A percentile compares a stretch with the other conserved stretches of the same genome.
These are phyloP conservation scores for Trachelus tabidus DNA, from an alignment of 2,888 invertebrate genomes.

Conservation along the genomic window DNA sequence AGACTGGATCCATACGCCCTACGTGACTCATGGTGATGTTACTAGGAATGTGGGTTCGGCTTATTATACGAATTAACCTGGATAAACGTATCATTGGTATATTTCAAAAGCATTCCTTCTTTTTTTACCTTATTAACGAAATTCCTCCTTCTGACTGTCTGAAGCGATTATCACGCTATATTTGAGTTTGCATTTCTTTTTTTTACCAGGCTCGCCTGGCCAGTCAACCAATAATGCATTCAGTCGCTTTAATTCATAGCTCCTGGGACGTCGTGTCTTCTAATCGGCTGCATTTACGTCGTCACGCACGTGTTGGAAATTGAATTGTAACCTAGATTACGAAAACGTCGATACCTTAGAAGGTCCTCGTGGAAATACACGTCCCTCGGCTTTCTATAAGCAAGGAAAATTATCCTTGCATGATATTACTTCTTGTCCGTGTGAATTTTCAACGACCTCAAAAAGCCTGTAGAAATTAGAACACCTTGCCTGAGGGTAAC, in stretches of 20 bases:
- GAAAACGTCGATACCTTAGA: not conserved
- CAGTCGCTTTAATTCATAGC: not conserved
- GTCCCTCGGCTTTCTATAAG: not conserved
- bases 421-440: not conserved
- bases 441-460: not conserved
- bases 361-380: not conserved
- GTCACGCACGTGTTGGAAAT: constrained; percentile 2
- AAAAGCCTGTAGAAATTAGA: not conserved
- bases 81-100: not conserved
- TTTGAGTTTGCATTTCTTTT: not conserved
- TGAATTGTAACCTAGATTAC: constrained; percentile 2
- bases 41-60: not conserved
- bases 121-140: too few relatives aligned
- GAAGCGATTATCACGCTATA: not conserved
- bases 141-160: not conserved
- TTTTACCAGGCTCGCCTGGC: not conserved
- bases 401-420: not conserved
- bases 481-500: not conserved
- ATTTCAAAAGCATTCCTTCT: not conserved
- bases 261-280: not conserved
- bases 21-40: not conserved
- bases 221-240: not conserved
- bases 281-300: not conserved
- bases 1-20: not conserved
- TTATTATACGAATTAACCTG: not conserved